These are phyloP conservation scores for Colletes collaris DNA, from an alignment of 2,888 invertebrate genomes.

Conservation along the genomic window DNA sequence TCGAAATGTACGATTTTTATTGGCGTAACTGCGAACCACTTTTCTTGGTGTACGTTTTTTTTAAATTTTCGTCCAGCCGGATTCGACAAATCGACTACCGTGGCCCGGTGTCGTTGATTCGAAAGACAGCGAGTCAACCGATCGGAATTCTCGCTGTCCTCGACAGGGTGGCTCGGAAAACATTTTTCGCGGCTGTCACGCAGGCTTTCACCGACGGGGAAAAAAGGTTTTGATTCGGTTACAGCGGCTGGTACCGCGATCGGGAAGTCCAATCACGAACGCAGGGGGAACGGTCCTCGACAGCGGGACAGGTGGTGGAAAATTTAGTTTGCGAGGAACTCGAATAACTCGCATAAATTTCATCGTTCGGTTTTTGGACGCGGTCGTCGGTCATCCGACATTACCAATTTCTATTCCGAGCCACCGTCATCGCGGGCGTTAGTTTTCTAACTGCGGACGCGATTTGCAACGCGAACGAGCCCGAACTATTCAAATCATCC, in stretches of 20 bases:
- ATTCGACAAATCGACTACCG: too few species aligned
- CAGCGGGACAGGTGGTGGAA: conserved; percentile 41
- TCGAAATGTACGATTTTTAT: too few species aligned
- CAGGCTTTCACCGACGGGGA: conserved; percentile 4
- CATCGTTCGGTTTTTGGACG: conserved; percentile 40
- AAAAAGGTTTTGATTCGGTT: conserved; percentile 27
- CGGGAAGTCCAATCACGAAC: conserved; percentile 49
- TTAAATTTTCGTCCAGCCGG: too few species aligned
- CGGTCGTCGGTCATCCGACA: conserved; percentile 37
- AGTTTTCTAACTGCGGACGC: conserved; percentile 39
- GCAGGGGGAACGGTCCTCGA: conserved; percentile 2
- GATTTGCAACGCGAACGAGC: neutral
- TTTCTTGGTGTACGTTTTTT: too few species aligned
- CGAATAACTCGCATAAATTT: conserved; percentile 65
- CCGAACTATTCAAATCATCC: too few species aligned
- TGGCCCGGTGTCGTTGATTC: too few species aligned
- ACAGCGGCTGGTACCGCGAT: conserved; percentile 26
- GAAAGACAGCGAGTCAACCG: too few species aligned
- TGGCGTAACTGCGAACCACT: too few species aligned
- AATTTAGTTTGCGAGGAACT: conserved; percentile 51
- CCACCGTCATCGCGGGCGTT: conserved; percentile 8
- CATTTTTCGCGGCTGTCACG: conserved; percentile 3
- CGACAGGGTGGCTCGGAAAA: neutral
- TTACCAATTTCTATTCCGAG: conserved; percentile 46
- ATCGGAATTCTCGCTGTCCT: too few species aligned